A percentile compares a stretch with the other conserved stretches of the same genome.
Evolutionary conservation across 2,888 invertebrate genomes (phyloP).

Genomic region (Cataglyphis cursor): DNA sequence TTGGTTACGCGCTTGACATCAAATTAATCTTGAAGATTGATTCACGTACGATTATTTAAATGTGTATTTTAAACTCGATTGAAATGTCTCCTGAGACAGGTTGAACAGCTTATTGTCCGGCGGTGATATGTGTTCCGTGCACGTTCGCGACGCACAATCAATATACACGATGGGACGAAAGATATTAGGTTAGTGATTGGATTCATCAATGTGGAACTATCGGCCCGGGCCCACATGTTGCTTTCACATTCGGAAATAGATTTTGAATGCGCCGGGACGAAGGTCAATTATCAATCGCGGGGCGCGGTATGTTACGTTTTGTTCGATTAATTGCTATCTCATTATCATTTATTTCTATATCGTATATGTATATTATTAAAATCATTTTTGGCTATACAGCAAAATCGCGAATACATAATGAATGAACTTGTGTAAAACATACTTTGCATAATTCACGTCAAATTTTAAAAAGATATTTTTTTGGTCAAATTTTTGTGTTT

Average conservation of each 20-base stretch:
- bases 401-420: not conserved
- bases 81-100: conserved; percentile 15
- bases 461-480: not conserved
- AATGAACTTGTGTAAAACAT: not conserved
- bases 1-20: not conserved
- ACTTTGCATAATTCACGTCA: not conserved
- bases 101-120: conserved; percentile 23
- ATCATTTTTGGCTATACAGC: not conserved
- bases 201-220: conserved; percentile 50
- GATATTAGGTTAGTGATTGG: conserved; percentile 50
- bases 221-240: conserved; percentile 29
- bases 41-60: conserved; percentile 10
- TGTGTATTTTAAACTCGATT: conserved; percentile 24
- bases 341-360: not conserved
- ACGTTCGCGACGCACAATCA: conserved; percentile 25
- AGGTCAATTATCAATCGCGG: conserved; percentile 38
- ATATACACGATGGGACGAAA: conserved; percentile 36
- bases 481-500: not conserved
- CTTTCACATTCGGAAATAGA: conserved; percentile 26
- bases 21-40: not conserved
- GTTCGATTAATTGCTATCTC: not conserved
- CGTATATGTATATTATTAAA: not conserved
- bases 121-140: conserved; percentile 21
- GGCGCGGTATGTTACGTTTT: not conserved
- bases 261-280: not conserved